phyloP scores from a whole-genome alignment of 2,888 invertebrate genomes.

The Cynaeus angustus region DNA sequence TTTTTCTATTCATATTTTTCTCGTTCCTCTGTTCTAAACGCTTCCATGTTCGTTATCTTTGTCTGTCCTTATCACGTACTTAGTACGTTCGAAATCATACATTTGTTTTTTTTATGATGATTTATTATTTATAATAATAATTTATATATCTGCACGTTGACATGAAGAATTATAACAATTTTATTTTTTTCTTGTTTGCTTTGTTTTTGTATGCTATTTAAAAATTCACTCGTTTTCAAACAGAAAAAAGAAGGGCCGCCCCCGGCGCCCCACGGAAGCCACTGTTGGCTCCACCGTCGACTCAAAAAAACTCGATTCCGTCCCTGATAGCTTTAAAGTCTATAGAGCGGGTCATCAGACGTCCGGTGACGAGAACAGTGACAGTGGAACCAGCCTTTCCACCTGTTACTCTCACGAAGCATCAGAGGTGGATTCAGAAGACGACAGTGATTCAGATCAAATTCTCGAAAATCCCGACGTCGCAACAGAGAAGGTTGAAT shows the following conservation, averaged over 20 bases:
- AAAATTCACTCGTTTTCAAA: too few species aligned
- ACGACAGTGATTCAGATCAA: conserved; percentile 64
- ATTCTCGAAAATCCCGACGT: conserved; percentile 68
- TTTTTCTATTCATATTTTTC: too few species aligned
- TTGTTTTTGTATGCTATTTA: too few species aligned
- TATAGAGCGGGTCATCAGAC: conserved; percentile 71
- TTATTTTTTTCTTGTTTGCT: too few species aligned
- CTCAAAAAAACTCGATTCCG: conserved; percentile 57
- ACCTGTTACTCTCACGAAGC: conserved; percentile 71
- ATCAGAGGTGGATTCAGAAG: conserved; percentile 69
- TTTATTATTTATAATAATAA: too few species aligned
- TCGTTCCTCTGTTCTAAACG: too few species aligned
- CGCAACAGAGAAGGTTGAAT: conserved; percentile 66
- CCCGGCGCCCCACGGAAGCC: conserved; percentile 65
- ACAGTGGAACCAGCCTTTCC: conserved; percentile 70
- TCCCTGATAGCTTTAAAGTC: conserved; percentile 74
- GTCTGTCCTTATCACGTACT: too few species aligned
- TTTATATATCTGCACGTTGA: too few species aligned
- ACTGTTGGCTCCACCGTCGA: conserved; percentile 20
- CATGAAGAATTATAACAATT: too few species aligned
- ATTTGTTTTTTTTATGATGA: too few species aligned
- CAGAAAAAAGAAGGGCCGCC: conserved; percentile 66
- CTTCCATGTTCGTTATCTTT: too few species aligned
- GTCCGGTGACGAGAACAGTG: conserved; percentile 68
- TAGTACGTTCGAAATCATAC: too few species aligned